A percentile compares a stretch with the other conserved stretches of the same genome.
Conservation (phyloP, 2,888 invertebrate genomes). For the Sicus ferrugineus region DNA sequence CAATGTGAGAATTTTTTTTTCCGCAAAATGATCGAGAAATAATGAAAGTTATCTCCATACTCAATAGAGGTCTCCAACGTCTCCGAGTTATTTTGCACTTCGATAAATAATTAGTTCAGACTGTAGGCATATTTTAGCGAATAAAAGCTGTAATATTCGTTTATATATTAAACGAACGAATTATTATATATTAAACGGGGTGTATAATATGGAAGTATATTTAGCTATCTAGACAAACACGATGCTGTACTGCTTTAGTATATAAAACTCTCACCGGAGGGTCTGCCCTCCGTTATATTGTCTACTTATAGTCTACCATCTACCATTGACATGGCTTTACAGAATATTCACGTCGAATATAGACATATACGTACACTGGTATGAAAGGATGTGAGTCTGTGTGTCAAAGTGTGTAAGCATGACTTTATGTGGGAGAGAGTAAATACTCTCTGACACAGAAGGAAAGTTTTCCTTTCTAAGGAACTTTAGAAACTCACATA, state of each 20-base stretch:
- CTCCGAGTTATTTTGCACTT: too few species aligned
- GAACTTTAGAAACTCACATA: too few species aligned
- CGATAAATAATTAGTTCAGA: background rate
- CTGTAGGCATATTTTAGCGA: too few species aligned
- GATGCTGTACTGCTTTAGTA: conserved; percentile 14
- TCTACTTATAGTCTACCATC: conserved; percentile 51
- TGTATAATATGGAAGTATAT: background rate
- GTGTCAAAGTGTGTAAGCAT: conserved; percentile 12
- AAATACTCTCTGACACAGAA: background rate
- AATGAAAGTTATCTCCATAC: too few species aligned
- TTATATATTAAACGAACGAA: background rate
- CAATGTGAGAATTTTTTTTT: too few species aligned
- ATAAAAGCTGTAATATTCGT: too few species aligned
- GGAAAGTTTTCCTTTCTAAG: too few species aligned
- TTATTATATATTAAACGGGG: background rate
- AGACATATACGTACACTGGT: conserved; percentile 13
- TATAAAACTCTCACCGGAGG: conserved; percentile 42
- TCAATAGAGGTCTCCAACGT: too few species aligned
- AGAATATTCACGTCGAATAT: background rate
- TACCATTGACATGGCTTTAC: conserved; percentile 26
- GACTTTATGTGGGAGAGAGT: background rate
- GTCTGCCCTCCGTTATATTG: conserved; percentile 53
- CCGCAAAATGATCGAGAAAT: too few species aligned
- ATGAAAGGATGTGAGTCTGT: background rate
- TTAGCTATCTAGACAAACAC: conserved; percentile 23